These are phyloP conservation scores for Catagonus wagneri DNA, from an alignment of 2,113 vertebrate genomes.

Conservation along the genomic window DNA sequence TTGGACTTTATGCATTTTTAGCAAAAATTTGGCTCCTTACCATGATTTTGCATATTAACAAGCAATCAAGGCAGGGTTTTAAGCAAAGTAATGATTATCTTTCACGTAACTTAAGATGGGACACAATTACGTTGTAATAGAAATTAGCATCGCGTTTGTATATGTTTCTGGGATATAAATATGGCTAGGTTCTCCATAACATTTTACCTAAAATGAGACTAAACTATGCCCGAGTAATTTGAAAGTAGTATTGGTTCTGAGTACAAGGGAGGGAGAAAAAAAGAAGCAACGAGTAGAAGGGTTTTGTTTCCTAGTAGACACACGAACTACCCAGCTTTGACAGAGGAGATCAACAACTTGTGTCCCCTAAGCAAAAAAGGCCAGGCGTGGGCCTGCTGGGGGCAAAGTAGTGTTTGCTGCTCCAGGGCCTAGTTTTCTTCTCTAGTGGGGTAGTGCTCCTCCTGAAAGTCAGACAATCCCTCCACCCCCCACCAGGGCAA, in stretches of 20 bases:
- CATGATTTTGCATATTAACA: background rate
- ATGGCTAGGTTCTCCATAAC: background rate
- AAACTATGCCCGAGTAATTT: background rate
- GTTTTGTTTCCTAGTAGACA: background rate
- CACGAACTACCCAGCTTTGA: background rate
- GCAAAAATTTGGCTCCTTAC: background rate
- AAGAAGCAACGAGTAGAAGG: background rate
- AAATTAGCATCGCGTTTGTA: background rate
- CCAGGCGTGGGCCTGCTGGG: background rate
- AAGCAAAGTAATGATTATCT: conserved; percentile 21
- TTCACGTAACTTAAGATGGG: background rate
- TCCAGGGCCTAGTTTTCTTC: background rate
- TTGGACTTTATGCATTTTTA: background rate
- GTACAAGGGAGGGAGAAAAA: background rate
- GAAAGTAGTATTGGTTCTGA: background rate
- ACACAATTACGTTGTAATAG: background rate
- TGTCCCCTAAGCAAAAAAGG: background rate
- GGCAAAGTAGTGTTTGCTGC: background rate
- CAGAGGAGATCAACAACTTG: background rate
- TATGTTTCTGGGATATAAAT: background rate
- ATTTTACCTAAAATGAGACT: background rate
- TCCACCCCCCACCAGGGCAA: too few species aligned
- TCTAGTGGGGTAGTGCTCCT: background rate
- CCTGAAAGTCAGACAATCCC: background rate
- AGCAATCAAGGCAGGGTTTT: background rate